phyloP scores from a whole-genome alignment of 2,113 vertebrate genomes.

The Ctenomys sociabilis region DNA sequence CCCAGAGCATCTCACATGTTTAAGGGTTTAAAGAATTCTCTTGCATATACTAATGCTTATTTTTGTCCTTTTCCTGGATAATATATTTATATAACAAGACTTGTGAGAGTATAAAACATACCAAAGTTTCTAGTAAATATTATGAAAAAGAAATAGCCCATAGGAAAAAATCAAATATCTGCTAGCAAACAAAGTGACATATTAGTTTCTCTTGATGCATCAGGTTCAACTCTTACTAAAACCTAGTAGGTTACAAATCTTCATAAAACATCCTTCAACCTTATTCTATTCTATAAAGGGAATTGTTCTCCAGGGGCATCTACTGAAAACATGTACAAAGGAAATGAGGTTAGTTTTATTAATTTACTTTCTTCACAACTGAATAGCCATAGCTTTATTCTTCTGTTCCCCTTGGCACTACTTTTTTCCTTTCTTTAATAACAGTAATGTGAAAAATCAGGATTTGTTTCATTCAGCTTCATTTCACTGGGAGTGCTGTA shows the following conservation, averaged over 20 bases:
- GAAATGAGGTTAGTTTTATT: conserved; percentile 88
- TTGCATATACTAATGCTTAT: background rate
- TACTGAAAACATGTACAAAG: conserved; percentile 82
- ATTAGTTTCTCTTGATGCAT: conserved; percentile 63
- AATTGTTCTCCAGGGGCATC: conserved; percentile 83
- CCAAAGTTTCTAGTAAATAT: conserved; percentile 53
- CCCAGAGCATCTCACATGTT: background rate
- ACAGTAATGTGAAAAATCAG: conserved; percentile 86
- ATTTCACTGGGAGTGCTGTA: conserved; percentile 85
- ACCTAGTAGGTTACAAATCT: conserved; percentile 33
- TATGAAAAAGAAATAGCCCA: background rate
- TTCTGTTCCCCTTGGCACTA: conserved; percentile 85
- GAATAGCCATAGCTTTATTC: conserved; percentile 85
- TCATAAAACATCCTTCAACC: background rate
- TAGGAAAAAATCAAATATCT: conserved; percentile 23
- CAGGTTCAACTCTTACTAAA: conserved; percentile 55
- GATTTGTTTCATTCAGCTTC: conserved; percentile 87
- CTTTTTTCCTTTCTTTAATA: conserved; percentile 88
- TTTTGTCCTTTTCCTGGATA: background rate
- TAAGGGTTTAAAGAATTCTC: background rate
- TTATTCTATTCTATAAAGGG: conserved; percentile 71
- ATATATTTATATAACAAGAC: conserved; percentile 27
- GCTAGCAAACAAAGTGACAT: conserved; percentile 41
- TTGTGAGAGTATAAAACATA: conserved; percentile 16
- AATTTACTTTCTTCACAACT: conserved; percentile 89